These are phyloP conservation scores for Psittacus erithacus DNA, from an alignment of 2,113 vertebrate genomes.

Conservation along the genomic window DNA sequence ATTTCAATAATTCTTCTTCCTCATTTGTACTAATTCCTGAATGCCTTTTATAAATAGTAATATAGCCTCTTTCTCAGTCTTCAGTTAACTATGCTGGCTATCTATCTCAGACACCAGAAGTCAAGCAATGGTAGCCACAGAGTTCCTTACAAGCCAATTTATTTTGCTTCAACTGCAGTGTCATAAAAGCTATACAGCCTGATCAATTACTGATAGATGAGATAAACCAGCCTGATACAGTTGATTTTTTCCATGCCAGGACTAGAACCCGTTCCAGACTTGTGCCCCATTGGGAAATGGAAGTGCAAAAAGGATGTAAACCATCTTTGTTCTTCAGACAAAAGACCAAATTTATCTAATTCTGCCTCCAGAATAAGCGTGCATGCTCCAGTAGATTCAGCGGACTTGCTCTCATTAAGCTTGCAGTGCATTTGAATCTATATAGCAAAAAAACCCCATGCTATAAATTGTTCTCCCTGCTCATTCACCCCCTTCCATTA, in stretches of 20 bases:
- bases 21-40: background rate
- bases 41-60: conserved; percentile 27
- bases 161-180: background rate
- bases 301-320: background rate
- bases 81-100: background rate
- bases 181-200: background rate
- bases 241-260: background rate
- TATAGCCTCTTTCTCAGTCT: background rate
- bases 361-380: background rate
- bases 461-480: background rate
- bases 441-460: background rate
- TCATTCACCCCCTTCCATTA: background rate
- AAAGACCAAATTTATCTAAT: background rate
- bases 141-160: background rate
- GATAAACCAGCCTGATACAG: background rate
- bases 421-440: background rate
- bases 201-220: background rate
- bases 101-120: background rate
- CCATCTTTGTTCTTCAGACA: background rate
- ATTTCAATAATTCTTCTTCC: conserved; percentile 21
- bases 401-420: background rate
- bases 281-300: background rate
- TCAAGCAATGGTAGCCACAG: background rate
- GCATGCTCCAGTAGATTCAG: background rate
- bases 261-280: background rate